These are phyloP conservation scores for Solenodon paradoxus DNA, from an alignment of 2,113 vertebrate genomes.

Conservation along the genomic window DNA sequence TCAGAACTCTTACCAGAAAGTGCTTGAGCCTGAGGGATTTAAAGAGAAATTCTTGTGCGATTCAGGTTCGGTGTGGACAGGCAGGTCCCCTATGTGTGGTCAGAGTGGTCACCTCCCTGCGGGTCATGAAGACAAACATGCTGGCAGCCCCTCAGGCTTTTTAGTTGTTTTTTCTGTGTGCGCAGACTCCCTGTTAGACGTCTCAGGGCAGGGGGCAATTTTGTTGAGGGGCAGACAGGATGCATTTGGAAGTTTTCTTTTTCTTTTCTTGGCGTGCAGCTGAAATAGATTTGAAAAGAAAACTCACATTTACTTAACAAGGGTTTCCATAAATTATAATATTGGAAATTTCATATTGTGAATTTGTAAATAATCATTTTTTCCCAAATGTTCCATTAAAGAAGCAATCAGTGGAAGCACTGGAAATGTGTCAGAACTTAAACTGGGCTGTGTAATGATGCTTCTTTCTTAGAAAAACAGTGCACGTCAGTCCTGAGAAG, in stretches of 20 bases:
- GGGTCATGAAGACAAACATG: neutral
- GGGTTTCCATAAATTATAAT: neutral
- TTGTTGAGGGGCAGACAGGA: neutral
- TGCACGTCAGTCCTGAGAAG: neutral
- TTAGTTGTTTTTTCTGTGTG: neutral
- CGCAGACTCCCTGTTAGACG: conserved; percentile 13
- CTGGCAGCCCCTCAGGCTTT: neutral
- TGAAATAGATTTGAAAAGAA: conserved; percentile 21
- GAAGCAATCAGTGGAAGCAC: neutral
- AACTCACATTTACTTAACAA: neutral
- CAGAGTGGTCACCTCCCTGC: neutral
- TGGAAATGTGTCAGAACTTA: neutral
- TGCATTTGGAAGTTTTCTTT: neutral
- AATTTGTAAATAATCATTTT: conserved; percentile 29
- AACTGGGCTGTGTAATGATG: neutral
- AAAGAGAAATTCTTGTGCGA: neutral
- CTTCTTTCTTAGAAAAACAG: neutral
- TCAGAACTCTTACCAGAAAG: neutral
- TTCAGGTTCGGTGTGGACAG: too few relatives aligned
- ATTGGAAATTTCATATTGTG: neutral
- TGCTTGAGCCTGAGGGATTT: neutral
- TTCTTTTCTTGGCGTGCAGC: neutral
- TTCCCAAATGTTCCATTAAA: neutral
- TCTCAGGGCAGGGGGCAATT: neutral
- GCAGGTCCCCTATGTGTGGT: neutral